These are phyloP conservation scores for Cryptotis parvus DNA, from an alignment of 2,113 vertebrate genomes.

Conservation along the genomic window DNA sequence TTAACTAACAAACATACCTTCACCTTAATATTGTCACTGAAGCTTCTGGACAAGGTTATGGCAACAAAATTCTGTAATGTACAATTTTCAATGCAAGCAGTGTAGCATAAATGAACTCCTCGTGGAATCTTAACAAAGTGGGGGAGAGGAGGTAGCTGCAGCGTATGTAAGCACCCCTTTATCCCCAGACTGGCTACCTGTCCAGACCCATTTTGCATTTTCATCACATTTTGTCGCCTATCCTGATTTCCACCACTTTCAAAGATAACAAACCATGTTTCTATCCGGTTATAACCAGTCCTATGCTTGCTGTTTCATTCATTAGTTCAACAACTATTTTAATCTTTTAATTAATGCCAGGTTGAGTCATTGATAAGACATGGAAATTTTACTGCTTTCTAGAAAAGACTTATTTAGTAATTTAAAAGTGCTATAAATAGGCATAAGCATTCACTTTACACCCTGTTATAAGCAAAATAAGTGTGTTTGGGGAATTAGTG, in stretches of 20 bases:
- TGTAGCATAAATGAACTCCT: not conserved
- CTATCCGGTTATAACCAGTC: not conserved
- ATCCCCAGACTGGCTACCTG: not conserved
- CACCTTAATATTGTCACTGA: not conserved
- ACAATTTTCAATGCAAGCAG: not conserved
- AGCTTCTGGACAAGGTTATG: not conserved
- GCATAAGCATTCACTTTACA: not conserved
- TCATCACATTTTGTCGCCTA: not conserved
- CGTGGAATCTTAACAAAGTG: not conserved
- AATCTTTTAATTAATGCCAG: slow-evolving; percentile 2
- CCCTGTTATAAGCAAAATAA: not conserved
- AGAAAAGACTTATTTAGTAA: not conserved
- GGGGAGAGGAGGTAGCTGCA: too few relatives aligned
- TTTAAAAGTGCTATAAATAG: not conserved
- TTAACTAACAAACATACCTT: not conserved
- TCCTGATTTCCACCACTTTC: not conserved
- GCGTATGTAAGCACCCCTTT: not conserved
- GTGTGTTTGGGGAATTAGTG: not conserved
- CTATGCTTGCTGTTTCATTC: not conserved
- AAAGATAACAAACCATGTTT: not conserved
- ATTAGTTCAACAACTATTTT: slow-evolving; percentile 16
- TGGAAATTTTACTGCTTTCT: not conserved
- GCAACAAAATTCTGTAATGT: slow-evolving; percentile 23
- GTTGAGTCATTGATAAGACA: slow-evolving; percentile 31
- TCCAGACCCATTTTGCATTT: not conserved